phyloP scores from a whole-genome alignment of 2,888 invertebrate genomes.

The Drosophila borealis region DNA sequence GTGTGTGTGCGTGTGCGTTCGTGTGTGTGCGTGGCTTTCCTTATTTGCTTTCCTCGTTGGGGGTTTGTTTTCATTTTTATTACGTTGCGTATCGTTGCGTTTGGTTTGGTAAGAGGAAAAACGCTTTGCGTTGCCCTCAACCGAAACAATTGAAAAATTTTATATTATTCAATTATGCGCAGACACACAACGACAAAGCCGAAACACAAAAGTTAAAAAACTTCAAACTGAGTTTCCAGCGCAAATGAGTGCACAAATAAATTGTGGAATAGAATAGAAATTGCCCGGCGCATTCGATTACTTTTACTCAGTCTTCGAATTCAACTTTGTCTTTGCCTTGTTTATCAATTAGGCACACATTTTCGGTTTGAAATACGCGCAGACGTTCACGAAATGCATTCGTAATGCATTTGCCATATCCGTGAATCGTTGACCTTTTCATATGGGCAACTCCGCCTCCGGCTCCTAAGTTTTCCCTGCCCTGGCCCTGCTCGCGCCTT shows the following conservation, averaged over 20 bases:
- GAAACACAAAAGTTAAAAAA: slow-evolving; percentile 32
- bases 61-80: slow-evolving; percentile 57
- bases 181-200: slow-evolving; percentile 25
- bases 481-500: slow-evolving; percentile 3
- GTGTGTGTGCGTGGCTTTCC: slow-evolving; percentile 27
- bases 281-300: slow-evolving; percentile 6
- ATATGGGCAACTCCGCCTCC: not conserved
- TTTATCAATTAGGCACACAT: slow-evolving; percentile 74
- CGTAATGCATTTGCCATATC: slow-evolving; percentile 59
- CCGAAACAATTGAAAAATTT: slow-evolving; percentile 59
- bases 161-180: slow-evolving; percentile 72
- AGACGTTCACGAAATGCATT: slow-evolving; percentile 53
- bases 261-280: slow-evolving; percentile 33
- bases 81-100: slow-evolving; percentile 41
- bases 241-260: slow-evolving; percentile 20
- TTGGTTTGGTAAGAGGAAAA: slow-evolving; percentile 23
- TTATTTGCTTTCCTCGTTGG: slow-evolving; percentile 35
- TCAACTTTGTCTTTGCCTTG: slow-evolving; percentile 39
- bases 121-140: slow-evolving; percentile 28
- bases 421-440: slow-evolving; percentile 37
- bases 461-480: not conserved
- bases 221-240: slow-evolving; percentile 36
- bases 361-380: slow-evolving; percentile 40
- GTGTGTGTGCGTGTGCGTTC: slow-evolving; percentile 14
- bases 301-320: not conserved